Conservation (phyloP, 1,140 invertebrate species). For the Nylanderia fulva region DNA sequence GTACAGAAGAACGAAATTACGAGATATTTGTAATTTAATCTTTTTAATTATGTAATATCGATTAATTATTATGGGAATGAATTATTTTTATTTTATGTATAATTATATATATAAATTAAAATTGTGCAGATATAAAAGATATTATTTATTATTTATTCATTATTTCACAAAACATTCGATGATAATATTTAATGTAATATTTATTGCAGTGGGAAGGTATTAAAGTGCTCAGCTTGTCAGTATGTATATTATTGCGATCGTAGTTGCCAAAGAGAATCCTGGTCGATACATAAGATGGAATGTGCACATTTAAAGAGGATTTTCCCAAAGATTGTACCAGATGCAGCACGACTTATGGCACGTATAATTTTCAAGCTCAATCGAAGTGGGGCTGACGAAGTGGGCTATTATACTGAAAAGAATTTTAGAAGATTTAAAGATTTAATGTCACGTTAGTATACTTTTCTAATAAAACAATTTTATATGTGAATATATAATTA, state of each 20-base stretch:
- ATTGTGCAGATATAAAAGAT: neutral
- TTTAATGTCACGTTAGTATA: conserved; percentile 94
- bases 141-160: no score
- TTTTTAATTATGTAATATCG: conserved; percentile 43
- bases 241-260: conserved; percentile 92
- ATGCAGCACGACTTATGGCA: conserved; percentile 91
- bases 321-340: conserved; percentile 89
- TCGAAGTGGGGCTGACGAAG: conserved; percentile 88
- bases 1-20: conserved; percentile 5
- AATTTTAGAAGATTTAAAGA: conserved; percentile 92
- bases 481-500: neutral
- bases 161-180: no score
- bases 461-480: neutral
- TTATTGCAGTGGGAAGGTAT: conserved; percentile 88
- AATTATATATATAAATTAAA: conserved; percentile 15
- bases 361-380: conserved; percentile 90
- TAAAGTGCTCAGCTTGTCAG: conserved; percentile 93
- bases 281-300: conserved; percentile 92
- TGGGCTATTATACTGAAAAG: conserved; percentile 89
- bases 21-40: conserved; percentile 33
- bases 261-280: conserved; percentile 91
- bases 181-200: no score
- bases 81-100: conserved; percentile 33
- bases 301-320: conserved; percentile 90
- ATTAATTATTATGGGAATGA: neutral